Base-by-base conservation (phyloP, 1,140 invertebrate genomes). In the Carposina sasakii region DNA sequence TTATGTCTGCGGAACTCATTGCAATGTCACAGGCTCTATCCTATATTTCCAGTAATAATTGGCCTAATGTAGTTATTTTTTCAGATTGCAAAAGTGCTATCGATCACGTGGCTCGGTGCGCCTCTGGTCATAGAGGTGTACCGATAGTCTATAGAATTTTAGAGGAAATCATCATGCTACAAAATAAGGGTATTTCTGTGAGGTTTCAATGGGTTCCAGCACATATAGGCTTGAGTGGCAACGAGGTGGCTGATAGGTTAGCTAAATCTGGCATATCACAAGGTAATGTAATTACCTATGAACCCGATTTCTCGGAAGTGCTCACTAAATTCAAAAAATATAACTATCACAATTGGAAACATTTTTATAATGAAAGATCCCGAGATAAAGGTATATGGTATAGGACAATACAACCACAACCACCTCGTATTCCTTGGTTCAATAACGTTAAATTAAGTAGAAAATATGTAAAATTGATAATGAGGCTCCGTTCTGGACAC, bases 21-120 rank as follows among this genome's bases (percentile, higher is more conserved):
- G 46, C 52, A 9, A 49, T 54, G 13, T 41, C 30, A n/a, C 45
- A 55, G 19, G 53, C 53, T 9, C 15, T 55, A 28, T 45, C 42
- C 5, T 55, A 44, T 44, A 52, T 52, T 56, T 19, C 9, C 16
- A 16, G 2, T 13, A 1, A 16, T 1, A 15, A 16, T 13, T 13
- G 8, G 15, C 6, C 15, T 1, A 16, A 34, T 2, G 2, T 34
- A 16, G 33, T 34, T 8, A 34, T 34, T 16, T 15, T 34, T 2
- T 13, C 33, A 9, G 33, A 34, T 16, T 34, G 13, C 2, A 34
- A 34, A 34, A 4, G 33, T 17, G 33, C 33, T n/a, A n/a, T 30
- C 12, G 6, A 34, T 16, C 33, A 34, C 15, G 2, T 34, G 15
- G 33, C 33, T 34, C 33, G 33, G 6, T 34, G 33, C 19, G 2